Base-by-base conservation (phyloP, 2,888 invertebrate species). In the Pyrocoelia pectoralis region DNA sequence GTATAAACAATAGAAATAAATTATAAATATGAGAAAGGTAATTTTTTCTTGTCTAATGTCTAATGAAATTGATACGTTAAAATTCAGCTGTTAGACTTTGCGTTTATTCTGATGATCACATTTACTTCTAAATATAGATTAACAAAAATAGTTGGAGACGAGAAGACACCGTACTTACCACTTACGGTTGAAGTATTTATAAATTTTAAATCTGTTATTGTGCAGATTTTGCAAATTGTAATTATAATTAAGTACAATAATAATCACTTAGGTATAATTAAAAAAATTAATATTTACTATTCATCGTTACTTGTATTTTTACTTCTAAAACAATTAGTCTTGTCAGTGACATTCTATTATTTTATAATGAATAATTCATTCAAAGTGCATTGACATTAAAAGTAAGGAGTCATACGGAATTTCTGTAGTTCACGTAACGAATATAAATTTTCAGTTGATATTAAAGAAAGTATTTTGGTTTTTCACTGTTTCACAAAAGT, bases 281-380 rank as follows among this genome's bases (percentile, higher is more conserved):
- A n/a, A n/a, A n/a, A 6, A 33, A n/a, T n/a, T 4, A 33, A 33
- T n/a, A n/a, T 33, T n/a, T 33, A n/a, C 8, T 33, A n/a, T n/a
- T 33, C 8, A 4, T n/a, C 9, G 33, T 33, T 24, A 24, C 2
- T 33, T 2, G 33, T n/a, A 33, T n/a, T 33, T 33, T 33, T 33
- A 33, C n/a, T 33, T 33, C 8, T 33, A n/a, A 33, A 33, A 33
- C 33, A 33, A 33, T 33, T 33, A 33, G 33, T n/a, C 33, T 33
- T 33, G 33, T n/a, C 33, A 33, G 33, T 33, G 33, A 33, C 33
- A 33, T 33, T 33, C 33, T 33, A 33, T 33, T n/a, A 33, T 33
- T 6, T 33, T 33, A 33, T 33, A 33, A 33, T 33, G 33, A 33
- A 33, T 33, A 33, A 33, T 33, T 33, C 33, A 33, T 33, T 33